Evolutionary conservation across 2,888 invertebrate genomes (phyloP).

Genomic region (Cyaniris semiargus): DNA sequence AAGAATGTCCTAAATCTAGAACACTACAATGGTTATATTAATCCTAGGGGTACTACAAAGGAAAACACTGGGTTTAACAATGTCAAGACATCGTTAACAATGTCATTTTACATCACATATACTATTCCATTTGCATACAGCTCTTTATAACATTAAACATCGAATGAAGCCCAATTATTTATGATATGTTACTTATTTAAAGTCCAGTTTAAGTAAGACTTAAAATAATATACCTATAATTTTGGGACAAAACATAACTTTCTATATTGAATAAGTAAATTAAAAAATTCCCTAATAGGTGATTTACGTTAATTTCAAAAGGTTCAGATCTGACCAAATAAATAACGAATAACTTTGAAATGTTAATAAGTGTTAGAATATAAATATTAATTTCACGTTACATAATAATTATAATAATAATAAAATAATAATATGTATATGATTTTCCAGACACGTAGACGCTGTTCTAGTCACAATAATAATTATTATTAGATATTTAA

Average conservation of each 20-base stretch:
- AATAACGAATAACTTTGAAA: not conserved
- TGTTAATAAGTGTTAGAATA: not conserved
- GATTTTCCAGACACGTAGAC: not conserved
- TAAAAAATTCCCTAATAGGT: not conserved
- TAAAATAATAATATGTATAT: not conserved
- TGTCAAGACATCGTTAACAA: not conserved
- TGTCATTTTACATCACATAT: constrained; percentile 2
- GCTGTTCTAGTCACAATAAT: not conserved
- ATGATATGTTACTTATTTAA: constrained; percentile 34
- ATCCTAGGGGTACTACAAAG: constrained; percentile 6
- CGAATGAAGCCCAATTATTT: constrained; percentile 29
- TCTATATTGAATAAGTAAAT: not conserved
- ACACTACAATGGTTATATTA: constrained; percentile 26
- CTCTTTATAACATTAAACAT: constrained; percentile 27
- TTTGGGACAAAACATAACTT: not conserved
- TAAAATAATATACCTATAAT: not conserved
- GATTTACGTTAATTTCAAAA: not conserved
- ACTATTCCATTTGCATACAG: constrained; percentile 26
- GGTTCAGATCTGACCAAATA: not conserved
- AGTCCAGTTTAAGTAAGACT: constrained; percentile 25
- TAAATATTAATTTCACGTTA: not conserved
- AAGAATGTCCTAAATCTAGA: constrained; percentile 17
- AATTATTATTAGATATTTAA: not conserved
- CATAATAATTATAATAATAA: not conserved
- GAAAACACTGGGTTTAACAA: not conserved